Percentiles rank a stretch among this genome's conserved stretches.
Conservation (phyloP, 2,888 invertebrate species). For the Pinctada fucata region DNA sequence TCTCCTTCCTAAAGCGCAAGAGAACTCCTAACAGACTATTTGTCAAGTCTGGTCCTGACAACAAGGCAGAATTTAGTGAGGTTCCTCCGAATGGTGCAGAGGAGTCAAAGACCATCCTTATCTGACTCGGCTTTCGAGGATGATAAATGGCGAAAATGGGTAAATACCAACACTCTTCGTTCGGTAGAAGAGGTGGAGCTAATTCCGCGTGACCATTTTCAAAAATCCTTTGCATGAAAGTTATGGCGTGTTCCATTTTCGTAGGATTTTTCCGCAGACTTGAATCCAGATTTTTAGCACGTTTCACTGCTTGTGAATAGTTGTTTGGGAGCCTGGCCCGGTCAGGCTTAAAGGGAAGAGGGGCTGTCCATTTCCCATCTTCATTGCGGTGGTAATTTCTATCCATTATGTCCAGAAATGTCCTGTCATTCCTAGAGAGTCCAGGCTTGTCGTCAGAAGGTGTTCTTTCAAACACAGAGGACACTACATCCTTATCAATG, state of each 20-base stretch:
- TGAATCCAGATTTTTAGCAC: slow-evolving; percentile 26
- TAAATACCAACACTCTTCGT: slow-evolving; percentile 49
- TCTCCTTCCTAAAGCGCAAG: slow-evolving; percentile 40
- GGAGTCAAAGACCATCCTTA: slow-evolving; percentile 48
- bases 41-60: slow-evolving; percentile 44
- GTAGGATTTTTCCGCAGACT: slow-evolving; percentile 28
- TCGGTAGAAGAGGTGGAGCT: slow-evolving; percentile 27
- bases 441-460: slow-evolving; percentile 24
- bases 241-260: slow-evolving; percentile 32
- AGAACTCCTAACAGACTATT: slow-evolving; percentile 46
- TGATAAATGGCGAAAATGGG: slow-evolving; percentile 49
- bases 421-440: slow-evolving; percentile 31
- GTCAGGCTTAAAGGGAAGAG: slow-evolving; percentile 29
- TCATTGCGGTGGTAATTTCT: slow-evolving; percentile 8
- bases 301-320: slow-evolving; percentile 22
- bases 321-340: slow-evolving; percentile 34
- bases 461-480: slow-evolving; percentile 21
- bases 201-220: slow-evolving; percentile 38
- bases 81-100: slow-evolving; percentile 41
- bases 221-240: slow-evolving; percentile 41
- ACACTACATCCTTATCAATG: neutral
- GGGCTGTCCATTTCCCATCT: slow-evolving; percentile 37
- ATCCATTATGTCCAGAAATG: slow-evolving; percentile 35
- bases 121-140: slow-evolving; percentile 39
- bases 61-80: slow-evolving; percentile 42